Evolutionary conservation across 2,113 vertebrate genomes (phyloP).

Genomic region (Bettongia penicillata): DNA sequence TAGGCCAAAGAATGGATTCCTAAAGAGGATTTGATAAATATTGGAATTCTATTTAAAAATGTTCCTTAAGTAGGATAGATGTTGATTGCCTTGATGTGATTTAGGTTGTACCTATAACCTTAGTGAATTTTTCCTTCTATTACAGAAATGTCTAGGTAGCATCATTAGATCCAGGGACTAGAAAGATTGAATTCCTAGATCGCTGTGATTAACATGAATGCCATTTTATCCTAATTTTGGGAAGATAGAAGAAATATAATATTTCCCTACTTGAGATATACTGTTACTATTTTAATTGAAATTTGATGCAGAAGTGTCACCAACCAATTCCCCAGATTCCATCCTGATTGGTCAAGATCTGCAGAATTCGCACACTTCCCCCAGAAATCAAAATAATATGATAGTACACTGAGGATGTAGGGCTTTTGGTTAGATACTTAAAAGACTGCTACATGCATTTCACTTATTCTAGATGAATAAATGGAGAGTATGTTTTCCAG

Average conservation of each 20-base stretch:
- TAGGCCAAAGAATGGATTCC: slow-evolving; percentile 1
- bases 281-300: slow-evolving; percentile 42
- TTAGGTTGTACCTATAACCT: not conserved
- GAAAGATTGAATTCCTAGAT: not conserved
- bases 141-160: slow-evolving; percentile 10
- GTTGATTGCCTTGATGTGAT: not conserved
- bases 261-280: not conserved
- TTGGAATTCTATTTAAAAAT: slow-evolving; percentile 4
- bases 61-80: not conserved
- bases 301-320: slow-evolving; percentile 24
- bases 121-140: slow-evolving; percentile 1
- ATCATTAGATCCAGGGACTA: slow-evolving; percentile 6
- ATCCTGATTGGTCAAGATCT: not conserved
- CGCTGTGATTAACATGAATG: slow-evolving; percentile 1
- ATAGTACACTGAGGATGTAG: not conserved
- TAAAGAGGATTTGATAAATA: slow-evolving; percentile 4
- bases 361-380: not conserved
- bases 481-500: not conserved
- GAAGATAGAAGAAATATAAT: not conserved
- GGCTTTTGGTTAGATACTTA: not conserved
- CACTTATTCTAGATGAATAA: not conserved
- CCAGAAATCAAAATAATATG: not conserved
- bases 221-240: not conserved
- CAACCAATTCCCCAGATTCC: slow-evolving; percentile 26
- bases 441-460: not conserved